Base-by-base conservation (phyloP, 1,140 invertebrate species). In the Heterodera schachtii region DNA sequence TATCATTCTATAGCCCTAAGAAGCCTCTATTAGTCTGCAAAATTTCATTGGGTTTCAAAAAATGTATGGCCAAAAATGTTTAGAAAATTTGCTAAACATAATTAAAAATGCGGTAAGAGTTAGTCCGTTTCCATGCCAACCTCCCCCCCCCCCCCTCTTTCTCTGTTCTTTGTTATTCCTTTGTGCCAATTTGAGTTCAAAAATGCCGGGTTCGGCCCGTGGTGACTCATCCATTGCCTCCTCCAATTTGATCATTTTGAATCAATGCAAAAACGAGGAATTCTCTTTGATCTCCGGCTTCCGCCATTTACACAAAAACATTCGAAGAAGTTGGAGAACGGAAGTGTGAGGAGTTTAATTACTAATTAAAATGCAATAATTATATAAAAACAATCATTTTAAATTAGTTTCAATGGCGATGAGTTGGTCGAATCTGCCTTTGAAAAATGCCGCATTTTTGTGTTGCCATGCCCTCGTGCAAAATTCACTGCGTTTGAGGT, bases 401-500 rank as follows among this genome's bases (percentile, higher is more conserved):
- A 11, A 16, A 73, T 84, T 85, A 95, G 94, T 87, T 95, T 95
- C 90, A 93, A 94, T 86, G 49, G 49, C 11, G 93, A 94, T 43
- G 94, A 94, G 75, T 92, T 97, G 19, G 93, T 93, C 2, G 89
- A 93, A 52, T 93, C 94, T 81, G 92, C 92, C 6, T 91, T 98
- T n/a, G 91, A 93, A 71, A 93, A 93, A 84, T 93, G 93, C 0
- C 93, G 93, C 84, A 91, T 97, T 13, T 93, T 97, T 82, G 93
- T 98, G 47, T 89, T 98, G 57, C 93, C 95, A 60, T 95, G 94
- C 16, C 94, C 96, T 1, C 93, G 93, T 89, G 94, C 94, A 86
- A 95, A 95, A 87, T 98, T 98, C 90, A 95, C 94, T 47, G 94
- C 95, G 86, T 90, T 91, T 87, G 94, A 96, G 92, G 93, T 95